Evolutionary conservation across 2,888 invertebrate genomes (phyloP).

Genomic region (Tiphia femorata): DNA sequence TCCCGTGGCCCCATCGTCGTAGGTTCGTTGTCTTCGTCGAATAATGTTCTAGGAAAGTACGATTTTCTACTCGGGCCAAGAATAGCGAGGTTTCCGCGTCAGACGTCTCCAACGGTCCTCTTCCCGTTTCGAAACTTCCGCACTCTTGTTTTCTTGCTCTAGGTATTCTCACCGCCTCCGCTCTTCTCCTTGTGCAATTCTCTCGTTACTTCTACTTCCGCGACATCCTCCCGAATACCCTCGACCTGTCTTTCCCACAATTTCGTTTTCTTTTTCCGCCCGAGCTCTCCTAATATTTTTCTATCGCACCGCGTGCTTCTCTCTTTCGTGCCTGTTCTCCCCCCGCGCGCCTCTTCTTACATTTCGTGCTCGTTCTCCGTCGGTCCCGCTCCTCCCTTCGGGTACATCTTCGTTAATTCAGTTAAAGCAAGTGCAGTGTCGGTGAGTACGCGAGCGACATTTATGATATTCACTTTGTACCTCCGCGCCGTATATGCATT

Average conservation of each 20-base stretch:
- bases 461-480: constrained; percentile 52
- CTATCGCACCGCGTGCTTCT: not conserved
- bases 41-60: not conserved
- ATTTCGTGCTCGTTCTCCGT: not conserved
- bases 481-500: constrained; percentile 21
- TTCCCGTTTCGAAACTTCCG: not conserved
- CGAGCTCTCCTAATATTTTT: not conserved
- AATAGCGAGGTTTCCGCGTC: not conserved
- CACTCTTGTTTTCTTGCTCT: not conserved
- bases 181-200: not conserved
- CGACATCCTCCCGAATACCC: not conserved
- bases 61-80: not conserved
- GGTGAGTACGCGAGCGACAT: constrained; percentile 51
- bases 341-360: not conserved
- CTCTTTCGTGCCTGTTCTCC: not conserved
- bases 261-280: not conserved
- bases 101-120: not conserved
- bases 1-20: not conserved
- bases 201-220: no score
- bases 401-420: constrained; percentile 44
- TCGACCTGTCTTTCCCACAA: not conserved
- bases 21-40: not conserved
- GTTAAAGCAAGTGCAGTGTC: constrained; percentile 51
- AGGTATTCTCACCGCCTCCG: not conserved
- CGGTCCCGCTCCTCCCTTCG: constrained; percentile 3